Conservation (phyloP, 2,888 invertebrate genomes). For the Protonemura montana region DNA sequence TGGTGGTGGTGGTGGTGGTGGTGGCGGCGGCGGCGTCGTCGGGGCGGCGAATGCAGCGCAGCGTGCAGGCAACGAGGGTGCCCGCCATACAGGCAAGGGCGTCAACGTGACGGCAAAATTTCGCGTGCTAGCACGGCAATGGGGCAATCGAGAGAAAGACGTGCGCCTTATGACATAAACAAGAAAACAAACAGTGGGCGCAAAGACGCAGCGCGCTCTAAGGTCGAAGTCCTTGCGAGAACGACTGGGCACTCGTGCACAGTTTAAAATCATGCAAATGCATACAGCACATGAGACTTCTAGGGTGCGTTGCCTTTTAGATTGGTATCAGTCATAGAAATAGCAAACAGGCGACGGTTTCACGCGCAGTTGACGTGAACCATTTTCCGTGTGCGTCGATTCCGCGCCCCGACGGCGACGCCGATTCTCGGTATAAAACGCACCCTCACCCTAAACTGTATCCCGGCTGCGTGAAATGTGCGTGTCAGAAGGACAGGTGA, state of each 20-base stretch:
- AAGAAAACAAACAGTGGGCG: not conserved
- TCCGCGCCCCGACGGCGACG: not conserved
- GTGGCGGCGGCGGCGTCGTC: not conserved
- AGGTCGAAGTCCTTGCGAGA: not conserved
- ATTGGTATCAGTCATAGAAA: no score
- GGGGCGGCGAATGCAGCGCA: not conserved
- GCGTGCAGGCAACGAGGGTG: not conserved
- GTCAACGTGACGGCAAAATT: not conserved
- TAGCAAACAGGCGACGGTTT: no score
- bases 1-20: not conserved
- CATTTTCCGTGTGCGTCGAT: not conserved
- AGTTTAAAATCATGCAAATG: no score
- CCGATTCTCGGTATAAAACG: not conserved
- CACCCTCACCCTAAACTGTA: not conserved
- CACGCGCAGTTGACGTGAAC: not conserved
- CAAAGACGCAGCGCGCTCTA: not conserved
- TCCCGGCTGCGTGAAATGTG: not conserved
- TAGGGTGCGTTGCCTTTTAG: no score
- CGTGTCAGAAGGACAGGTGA: slow-evolving; percentile 5
- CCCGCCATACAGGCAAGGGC: not conserved
- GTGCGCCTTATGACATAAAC: not conserved
- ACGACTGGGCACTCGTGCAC: no score
- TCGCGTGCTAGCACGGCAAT: not conserved
- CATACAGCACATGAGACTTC: no score
- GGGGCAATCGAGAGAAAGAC: not conserved